Evolutionary conservation across 2,888 invertebrate genomes (phyloP).

Genomic region (Eupithecia exiguata): DNA sequence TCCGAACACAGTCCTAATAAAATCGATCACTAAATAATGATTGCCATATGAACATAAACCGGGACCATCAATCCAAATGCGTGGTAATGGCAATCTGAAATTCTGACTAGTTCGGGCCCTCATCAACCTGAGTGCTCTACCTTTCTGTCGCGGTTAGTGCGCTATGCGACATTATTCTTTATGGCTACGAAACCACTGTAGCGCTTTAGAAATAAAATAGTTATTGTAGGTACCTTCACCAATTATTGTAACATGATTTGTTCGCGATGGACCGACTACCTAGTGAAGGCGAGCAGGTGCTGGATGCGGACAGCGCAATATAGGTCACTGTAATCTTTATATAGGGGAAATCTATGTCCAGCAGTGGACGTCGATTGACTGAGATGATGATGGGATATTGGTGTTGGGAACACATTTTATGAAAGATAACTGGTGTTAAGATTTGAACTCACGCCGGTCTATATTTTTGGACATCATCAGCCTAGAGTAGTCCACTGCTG

Average conservation of each 20-base stretch:
- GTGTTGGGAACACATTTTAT: too few species aligned
- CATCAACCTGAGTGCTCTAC: slow-evolving; percentile 67
- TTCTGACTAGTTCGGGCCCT: slow-evolving; percentile 51
- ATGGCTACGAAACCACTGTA: slow-evolving; percentile 56
- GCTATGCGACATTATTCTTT: slow-evolving; percentile 62
- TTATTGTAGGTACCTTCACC: background rate
- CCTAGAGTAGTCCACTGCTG: too few species aligned
- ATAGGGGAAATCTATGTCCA: too few species aligned
- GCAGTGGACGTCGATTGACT: too few species aligned
- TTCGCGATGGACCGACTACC: background rate
- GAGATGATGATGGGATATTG: too few species aligned
- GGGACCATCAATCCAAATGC: slow-evolving; percentile 41
- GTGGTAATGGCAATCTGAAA: slow-evolving; percentile 40
- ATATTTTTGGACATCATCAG: too few species aligned
- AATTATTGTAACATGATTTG: background rate
- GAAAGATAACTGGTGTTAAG: too few species aligned
- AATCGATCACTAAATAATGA: slow-evolving; percentile 35
- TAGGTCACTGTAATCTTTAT: too few species aligned
- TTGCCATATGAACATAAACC: slow-evolving; percentile 37
- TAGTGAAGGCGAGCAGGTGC: too few species aligned
- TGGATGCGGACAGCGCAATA: too few species aligned
- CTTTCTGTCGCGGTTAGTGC: slow-evolving; percentile 37
- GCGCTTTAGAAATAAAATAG: background rate
- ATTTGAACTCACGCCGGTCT: too few species aligned
- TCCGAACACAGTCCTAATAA: slow-evolving; percentile 24